Conservation (phyloP, 2,113 vertebrate species). For the Eidolon helvum region DNA sequence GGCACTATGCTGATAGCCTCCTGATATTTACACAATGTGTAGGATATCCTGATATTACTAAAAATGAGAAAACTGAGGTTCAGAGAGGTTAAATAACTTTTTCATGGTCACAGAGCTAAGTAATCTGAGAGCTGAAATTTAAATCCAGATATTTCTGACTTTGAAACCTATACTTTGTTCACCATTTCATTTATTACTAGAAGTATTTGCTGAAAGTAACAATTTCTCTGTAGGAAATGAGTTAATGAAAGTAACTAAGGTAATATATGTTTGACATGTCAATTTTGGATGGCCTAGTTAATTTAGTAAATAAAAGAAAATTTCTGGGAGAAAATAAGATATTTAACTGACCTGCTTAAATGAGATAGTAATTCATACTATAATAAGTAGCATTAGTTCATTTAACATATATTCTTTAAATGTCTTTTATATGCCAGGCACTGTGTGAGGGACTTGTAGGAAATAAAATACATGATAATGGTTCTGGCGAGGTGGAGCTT, state of each 20-base stretch:
- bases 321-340: background rate
- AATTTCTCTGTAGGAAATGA: background rate
- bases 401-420: background rate
- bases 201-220: background rate
- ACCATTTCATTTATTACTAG: background rate
- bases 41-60: background rate
- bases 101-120: background rate
- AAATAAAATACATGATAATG: background rate
- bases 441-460: background rate
- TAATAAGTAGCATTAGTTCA: background rate
- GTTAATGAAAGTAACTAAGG: background rate
- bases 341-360: background rate
- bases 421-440: background rate
- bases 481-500: background rate
- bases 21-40: background rate
- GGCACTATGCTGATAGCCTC: background rate
- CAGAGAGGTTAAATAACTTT: background rate
- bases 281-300: background rate
- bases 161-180: background rate
- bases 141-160: background rate
- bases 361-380: background rate
- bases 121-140: background rate
- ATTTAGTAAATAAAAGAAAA: background rate
- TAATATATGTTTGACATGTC: background rate
- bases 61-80: background rate